Base-by-base conservation (phyloP, 2,888 invertebrate genomes). In the Reticulitermes lucifugus region DNA sequence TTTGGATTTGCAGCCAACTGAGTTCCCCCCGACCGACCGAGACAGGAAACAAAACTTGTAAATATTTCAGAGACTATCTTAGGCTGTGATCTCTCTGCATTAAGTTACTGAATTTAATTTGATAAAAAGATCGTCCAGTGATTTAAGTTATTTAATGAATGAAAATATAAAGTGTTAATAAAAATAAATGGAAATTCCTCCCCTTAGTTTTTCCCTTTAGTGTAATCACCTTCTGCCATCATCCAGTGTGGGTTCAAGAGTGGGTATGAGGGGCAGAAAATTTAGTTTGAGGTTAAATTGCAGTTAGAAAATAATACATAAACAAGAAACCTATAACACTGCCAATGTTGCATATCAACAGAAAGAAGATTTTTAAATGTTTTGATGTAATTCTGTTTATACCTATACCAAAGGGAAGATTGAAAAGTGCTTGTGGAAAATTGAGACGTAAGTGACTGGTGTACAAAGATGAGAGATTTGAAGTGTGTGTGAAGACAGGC, bases 51-150 rank as follows among this genome's bases (percentile, higher is more conserved):
- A 77, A 85, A 86, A 87, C 84, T 84, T 88, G 88, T 88, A 87
- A 86, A 88, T 88, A 88, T 87, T 87, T 87, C 87, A 87, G 87
- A 87, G 87, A 88, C 87, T 87, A 87, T 88, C 88, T 87, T 87
- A 87, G 88, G 88, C 88, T 88, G 88, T 88, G 88, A 88, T 88
- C 87, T 87, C 87, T 87, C 87, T 87, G 86, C 87, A 87, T 88
- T 87, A 86, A 86, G 87, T 87, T 87, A 86, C 85, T 87, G 86
- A 88, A 87, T 87, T 87, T 87, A 83, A 86, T 88, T 86, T 87
- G 87, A 87, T 87, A 87, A 86, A 87, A 87, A 87, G 87, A 87
- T 87, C 87, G 87, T 88, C 88, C 88, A 88, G 88, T 88, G 88
- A 88, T 88, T 88, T 88, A 88, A 87, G 88, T 87, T 88, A 88